Base-by-base conservation (phyloP, 2,797 vertebrate genomes). In the Hippopotamyrus pictus region DNA sequence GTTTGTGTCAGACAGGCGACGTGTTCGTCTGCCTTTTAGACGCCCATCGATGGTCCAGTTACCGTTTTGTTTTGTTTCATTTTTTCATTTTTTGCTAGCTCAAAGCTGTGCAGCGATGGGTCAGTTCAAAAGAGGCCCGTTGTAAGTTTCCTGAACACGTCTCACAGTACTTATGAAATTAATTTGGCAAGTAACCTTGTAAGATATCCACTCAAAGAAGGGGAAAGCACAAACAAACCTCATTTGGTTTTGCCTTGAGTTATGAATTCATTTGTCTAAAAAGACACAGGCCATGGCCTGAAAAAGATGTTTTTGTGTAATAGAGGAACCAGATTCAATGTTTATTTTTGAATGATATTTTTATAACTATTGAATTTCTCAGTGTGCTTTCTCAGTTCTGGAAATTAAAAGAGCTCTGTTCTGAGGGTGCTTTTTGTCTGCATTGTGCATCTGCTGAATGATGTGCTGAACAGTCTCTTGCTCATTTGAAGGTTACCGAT, bases 401-500 rank as follows among this genome's bases (percentile, higher is more conserved):
- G 22, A 54, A 86, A 86, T 51, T 17, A 44, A 85, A 51, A 79
- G 19, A 86, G 4, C 5, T 11, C 6, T 33, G 22, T 29, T 51
- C 11, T 8, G 83, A 53, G 5, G 14, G 48, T 2, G 22, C 44
- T 22, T 11, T 51, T 33, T 54, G 83, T 86, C 48, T 33, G 83
- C 48, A 51, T 86, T 86, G 83, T 51, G 50, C 46, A 29, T 51
- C 25, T 17, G 83, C 50, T 50, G 50, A 86, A 51, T 86, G 50
- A 54, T 11, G 29, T 9, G 50, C 83, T 17, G 25, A 86, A 3
- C 37, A 9, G 6, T 17, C 19, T 19, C 73, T 79, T 86, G 48
- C 83, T 86, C 83, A 51, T 86, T 86, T 86, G 83, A 86, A 86
- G 83, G 83, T 86, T 51, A 48, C 4, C 50, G 29, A 85, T 29